Conservation (phyloP, 2,888 invertebrate species). For the Lathronympha strigana region DNA sequence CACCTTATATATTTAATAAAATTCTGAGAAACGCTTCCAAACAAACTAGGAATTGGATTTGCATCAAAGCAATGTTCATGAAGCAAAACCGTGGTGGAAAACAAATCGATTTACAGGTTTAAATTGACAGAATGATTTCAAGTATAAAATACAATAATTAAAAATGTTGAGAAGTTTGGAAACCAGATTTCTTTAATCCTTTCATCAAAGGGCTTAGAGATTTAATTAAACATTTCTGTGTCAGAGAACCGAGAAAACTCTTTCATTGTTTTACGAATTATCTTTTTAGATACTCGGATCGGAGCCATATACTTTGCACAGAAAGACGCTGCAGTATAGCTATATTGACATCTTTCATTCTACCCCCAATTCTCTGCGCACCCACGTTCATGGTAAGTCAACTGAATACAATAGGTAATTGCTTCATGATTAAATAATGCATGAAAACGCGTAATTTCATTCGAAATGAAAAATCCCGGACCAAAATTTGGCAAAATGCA, state of each 20-base stretch:
- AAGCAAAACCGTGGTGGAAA: too few relatives aligned
- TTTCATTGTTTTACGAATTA: conserved; percentile 17
- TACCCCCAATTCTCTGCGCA: conserved; percentile 91
- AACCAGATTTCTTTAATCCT: conserved; percentile 7
- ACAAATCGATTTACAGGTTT: too few relatives aligned
- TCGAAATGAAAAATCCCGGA: too few relatives aligned
- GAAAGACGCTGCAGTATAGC: conserved; percentile 91
- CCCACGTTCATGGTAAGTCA: conserved; percentile 89
- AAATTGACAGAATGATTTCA: background rate
- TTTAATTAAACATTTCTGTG: conserved; percentile 24
- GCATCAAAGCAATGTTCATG: too few relatives aligned
- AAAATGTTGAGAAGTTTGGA: conserved; percentile 7
- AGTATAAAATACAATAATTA: background rate
- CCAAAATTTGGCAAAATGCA: too few relatives aligned
- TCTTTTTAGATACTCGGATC: conserved; percentile 89
- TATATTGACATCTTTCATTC: conserved; percentile 89
- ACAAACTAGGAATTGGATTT: too few relatives aligned
- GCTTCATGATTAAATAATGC: too few relatives aligned
- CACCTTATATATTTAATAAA: too few relatives aligned
- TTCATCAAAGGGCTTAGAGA: conserved; percentile 21
- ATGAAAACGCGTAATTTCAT: too few relatives aligned
- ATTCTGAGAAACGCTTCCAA: too few relatives aligned
- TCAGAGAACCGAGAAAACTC: conserved; percentile 2
- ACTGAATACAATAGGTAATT: background rate
- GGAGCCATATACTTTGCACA: conserved; percentile 89